Evolutionary conservation across 1,140 invertebrate species (phyloP).

Genomic region (Dufourea novaeangliae): DNA sequence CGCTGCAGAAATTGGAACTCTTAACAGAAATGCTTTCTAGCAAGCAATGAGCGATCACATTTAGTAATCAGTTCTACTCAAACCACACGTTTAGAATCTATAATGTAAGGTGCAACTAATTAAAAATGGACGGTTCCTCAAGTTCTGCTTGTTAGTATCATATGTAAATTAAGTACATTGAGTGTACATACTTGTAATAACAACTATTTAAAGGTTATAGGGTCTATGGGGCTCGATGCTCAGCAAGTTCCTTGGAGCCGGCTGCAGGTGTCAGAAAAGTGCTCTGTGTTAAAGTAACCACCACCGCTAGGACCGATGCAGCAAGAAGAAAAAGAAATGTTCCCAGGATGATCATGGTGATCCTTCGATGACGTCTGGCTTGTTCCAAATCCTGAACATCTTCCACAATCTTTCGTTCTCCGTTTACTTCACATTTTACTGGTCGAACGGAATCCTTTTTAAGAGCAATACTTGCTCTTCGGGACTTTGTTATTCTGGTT

Average conservation of each 20-base stretch:
- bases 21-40: too few species aligned
- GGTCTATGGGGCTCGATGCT: constrained; percentile 75
- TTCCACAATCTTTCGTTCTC: constrained; percentile 60
- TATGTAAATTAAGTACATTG: too few species aligned
- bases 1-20: too few species aligned
- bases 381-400: constrained; percentile 74
- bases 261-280: constrained; percentile 79
- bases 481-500: constrained; percentile 65
- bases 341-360: constrained; percentile 85
- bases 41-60: too few species aligned
- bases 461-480: constrained; percentile 59
- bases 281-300: constrained; percentile 87
- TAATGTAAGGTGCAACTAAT: too few species aligned
- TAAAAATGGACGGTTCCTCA: too few species aligned
- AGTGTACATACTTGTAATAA: background rate
- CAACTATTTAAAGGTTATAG: constrained; percentile 24
- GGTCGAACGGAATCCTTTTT: constrained; percentile 78
- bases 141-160: too few species aligned
- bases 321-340: constrained; percentile 86
- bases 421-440: constrained; percentile 77
- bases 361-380: constrained; percentile 84
- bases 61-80: too few species aligned
- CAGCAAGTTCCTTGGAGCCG: constrained; percentile 70
- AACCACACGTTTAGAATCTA: too few species aligned
- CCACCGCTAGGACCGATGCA: constrained; percentile 86